Evolutionary conservation across 2,797 vertebrate genomes (phyloP), one percentile per base, ranked within the genome.

Genomic region (Philypnodon macrostomus): DNA sequence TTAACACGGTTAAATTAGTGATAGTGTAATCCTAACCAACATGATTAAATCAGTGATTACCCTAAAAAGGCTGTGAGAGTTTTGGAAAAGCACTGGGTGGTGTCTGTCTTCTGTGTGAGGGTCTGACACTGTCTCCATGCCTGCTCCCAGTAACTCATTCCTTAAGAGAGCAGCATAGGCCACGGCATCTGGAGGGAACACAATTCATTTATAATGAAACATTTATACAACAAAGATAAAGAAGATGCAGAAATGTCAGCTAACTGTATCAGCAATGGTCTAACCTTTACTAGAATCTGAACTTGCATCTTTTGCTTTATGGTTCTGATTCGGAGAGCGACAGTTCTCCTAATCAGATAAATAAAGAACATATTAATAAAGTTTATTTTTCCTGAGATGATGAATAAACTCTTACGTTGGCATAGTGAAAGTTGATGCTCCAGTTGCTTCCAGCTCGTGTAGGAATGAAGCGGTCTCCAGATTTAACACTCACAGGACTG

Each of bases 401-500:
- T 3, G 11, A 18, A 32, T 0, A 11, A 5, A 30, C 23, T 40
- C 88, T 87, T 58, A 90, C 91, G 15, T 92, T 92, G 70, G 90
- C 86, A 13, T 88, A 89, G 79, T 91, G 91, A 77, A 92, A 92
- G 74, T 91, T 91, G 77, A 92, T 87, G 79, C 87, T 90, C 91
- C 91, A 92, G 84, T 92, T 92, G 80, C 90, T 91, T 64, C 91
- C 90, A 19, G 88, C 90, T 0, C 91, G 84, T 26, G 88, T 89
- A 53, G 91, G 91, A 48, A 92, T 92, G 65, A 87, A 92, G 47
- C 91, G 81, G 49, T 92, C 91, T 7, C 91, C 91, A 17, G 87
- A 90, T 58, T 90, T 90, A 3, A 90, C 78, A 49, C 75, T 81
- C 73, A 84, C 63, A 32, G 88, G 89, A 72, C 89, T 89, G 74